Evolutionary conservation across 1,140 invertebrate genomes (phyloP).

Genomic region (Drosophila micromelanica): DNA sequence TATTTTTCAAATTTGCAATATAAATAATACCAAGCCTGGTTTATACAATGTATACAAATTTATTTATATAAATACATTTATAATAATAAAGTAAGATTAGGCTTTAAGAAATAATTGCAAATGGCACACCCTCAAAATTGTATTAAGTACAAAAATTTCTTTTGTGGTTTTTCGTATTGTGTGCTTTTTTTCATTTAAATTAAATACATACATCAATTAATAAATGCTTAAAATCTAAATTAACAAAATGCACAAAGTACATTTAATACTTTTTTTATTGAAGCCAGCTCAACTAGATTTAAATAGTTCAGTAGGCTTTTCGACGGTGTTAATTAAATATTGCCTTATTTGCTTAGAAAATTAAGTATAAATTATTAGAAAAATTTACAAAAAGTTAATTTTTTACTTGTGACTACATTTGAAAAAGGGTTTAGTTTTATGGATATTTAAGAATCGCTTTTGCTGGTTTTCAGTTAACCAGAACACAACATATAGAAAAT

Average conservation of each 20-base stretch:
- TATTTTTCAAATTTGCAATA: not conserved
- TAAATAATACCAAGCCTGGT: not conserved
- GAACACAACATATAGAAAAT: not conserved
- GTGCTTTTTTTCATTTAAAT: constrained; percentile 21
- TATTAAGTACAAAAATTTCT: constrained; percentile 36
- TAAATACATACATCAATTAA: constrained; percentile 57
- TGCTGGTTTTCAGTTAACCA: not conserved
- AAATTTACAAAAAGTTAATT: constrained; percentile 63
- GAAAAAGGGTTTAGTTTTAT: not conserved
- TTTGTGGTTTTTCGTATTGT: constrained; percentile 19
- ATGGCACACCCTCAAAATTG: constrained; percentile 60
- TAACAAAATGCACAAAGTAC: constrained; percentile 79
- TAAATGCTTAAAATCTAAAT: constrained; percentile 39
- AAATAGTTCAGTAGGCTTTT: constrained; percentile 8
- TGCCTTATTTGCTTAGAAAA: constrained; percentile 37
- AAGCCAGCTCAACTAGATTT: constrained; percentile 52
- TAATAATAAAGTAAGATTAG: constrained; percentile 20
- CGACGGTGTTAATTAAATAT: constrained; percentile 56
- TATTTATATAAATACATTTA: constrained; percentile 27
- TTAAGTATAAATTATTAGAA: constrained; percentile 45
- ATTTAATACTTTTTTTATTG: constrained; percentile 65
- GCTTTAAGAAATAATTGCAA: constrained; percentile 41
- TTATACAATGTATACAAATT: constrained; percentile 12
- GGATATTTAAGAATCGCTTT: not conserved
- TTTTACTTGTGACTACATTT: not conserved